phyloP scores from a whole-genome alignment of 2,113 vertebrate genomes.

The Dromas ardeola region DNA sequence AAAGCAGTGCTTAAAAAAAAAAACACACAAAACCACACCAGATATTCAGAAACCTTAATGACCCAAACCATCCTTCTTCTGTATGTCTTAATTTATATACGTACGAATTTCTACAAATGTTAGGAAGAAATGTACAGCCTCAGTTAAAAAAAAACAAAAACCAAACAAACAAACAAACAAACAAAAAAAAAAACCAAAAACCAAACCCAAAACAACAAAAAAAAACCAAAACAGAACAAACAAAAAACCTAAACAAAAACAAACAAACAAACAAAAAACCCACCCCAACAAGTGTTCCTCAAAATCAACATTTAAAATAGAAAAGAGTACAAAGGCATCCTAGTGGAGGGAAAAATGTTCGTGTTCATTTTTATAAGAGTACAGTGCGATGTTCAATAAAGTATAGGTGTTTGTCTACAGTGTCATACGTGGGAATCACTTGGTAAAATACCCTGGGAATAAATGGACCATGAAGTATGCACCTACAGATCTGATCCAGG shows the following conservation, averaged over 20 bases:
- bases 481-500: not conserved
- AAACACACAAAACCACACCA: not conserved
- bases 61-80: not conserved
- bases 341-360: not conserved
- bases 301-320: not conserved
- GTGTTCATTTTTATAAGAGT: not conserved
- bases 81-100: not conserved
- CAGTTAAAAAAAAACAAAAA: not conserved
- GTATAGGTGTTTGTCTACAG: not conserved
- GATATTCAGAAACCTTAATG: not conserved
- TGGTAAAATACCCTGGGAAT: not conserved
- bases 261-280: not conserved
- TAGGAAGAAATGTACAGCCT: not conserved
- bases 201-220: too few species aligned
- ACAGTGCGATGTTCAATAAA: not conserved
- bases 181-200: not conserved
- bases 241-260: not conserved
- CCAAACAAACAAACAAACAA: not conserved
- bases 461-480: not conserved
- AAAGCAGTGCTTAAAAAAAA: not conserved
- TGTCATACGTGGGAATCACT: not conserved
- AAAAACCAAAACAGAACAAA: too few species aligned
- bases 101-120: not conserved
- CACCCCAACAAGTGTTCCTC: not conserved
- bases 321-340: not conserved